Evolutionary conservation across 2,888 invertebrate species (phyloP).

Genomic region (Eupithecia tripunctaria): DNA sequence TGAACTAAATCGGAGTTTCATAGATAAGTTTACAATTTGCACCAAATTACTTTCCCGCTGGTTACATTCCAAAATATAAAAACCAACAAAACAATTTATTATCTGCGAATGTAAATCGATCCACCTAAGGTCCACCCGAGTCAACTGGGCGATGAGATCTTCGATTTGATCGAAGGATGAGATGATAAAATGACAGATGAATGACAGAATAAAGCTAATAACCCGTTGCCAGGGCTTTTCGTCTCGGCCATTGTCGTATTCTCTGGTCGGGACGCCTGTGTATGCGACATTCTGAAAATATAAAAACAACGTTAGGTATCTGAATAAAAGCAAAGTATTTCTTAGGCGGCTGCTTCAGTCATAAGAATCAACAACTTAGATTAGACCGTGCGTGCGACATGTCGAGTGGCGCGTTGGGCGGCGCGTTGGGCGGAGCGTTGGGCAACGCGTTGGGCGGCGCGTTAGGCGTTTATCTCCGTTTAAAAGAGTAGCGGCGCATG

Average conservation of each 20-base stretch:
- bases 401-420: too few relatives aligned
- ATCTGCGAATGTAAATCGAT: neutral
- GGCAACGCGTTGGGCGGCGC: too few relatives aligned
- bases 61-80: neutral
- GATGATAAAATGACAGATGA: neutral
- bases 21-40: neutral
- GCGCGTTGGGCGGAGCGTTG: too few relatives aligned
- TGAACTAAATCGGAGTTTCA: too few relatives aligned
- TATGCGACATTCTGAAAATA: slow-evolving; percentile 48
- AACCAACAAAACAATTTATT: neutral
- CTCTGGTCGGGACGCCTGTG: slow-evolving; percentile 57
- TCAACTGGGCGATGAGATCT: neutral
- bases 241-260: slow-evolving; percentile 56
- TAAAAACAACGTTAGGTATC: neutral
- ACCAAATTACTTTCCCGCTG: neutral
- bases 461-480: too few relatives aligned
- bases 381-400: too few relatives aligned
- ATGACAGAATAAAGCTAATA: slow-evolving; percentile 45
- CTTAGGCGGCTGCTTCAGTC: too few relatives aligned
- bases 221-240: slow-evolving; percentile 78
- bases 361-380: too few relatives aligned
- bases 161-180: too few relatives aligned
- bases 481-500: too few relatives aligned
- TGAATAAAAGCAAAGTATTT: neutral
- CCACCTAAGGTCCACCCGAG: slow-evolving; percentile 3